Evolutionary conservation across 2,113 vertebrate genomes (phyloP).

Genomic region (Gobio gobio): DNA sequence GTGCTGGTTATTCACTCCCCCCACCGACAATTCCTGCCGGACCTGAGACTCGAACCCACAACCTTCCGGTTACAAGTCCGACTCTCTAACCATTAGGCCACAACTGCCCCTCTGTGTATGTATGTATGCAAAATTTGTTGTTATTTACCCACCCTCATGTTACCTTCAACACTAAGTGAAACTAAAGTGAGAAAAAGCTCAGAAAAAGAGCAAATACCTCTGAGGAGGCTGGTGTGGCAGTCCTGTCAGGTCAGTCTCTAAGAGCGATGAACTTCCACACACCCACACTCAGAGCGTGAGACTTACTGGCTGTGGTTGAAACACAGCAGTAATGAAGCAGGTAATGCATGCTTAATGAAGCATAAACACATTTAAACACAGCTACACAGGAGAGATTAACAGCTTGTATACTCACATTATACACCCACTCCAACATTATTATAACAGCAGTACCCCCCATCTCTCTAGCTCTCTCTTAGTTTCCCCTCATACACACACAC

Average conservation of each 20-base stretch:
- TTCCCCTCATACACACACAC: conserved; percentile 2
- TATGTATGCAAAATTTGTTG: background rate
- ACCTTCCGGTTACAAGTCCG: too few relatives aligned
- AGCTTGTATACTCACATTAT: conserved; percentile 41
- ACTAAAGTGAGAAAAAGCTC: background rate
- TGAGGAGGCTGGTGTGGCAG: background rate
- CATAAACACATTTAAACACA: conserved; percentile 43
- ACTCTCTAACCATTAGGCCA: too few relatives aligned
- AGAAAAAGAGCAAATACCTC: background rate
- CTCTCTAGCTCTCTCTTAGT: conserved; percentile 19
- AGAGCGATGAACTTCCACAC: conserved; percentile 22
- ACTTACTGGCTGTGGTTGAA: conserved; percentile 33
- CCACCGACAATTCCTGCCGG: too few relatives aligned
- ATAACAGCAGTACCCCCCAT: conserved; percentile 2
- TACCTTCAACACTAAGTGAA: background rate
- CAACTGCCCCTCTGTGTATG: too few relatives aligned
- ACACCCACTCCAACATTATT: conserved; percentile 34
- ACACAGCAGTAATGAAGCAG: conserved; percentile 45
- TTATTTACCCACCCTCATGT: background rate
- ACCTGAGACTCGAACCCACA: too few relatives aligned
- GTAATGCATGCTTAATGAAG: conserved; percentile 46
- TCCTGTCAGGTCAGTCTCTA: background rate
- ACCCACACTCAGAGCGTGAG: background rate
- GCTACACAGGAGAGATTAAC: conserved; percentile 38
- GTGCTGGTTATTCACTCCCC: too few relatives aligned